These are phyloP conservation scores for Poecilia wingei DNA, from an alignment of 2,797 vertebrate species.

Conservation along the genomic window DNA sequence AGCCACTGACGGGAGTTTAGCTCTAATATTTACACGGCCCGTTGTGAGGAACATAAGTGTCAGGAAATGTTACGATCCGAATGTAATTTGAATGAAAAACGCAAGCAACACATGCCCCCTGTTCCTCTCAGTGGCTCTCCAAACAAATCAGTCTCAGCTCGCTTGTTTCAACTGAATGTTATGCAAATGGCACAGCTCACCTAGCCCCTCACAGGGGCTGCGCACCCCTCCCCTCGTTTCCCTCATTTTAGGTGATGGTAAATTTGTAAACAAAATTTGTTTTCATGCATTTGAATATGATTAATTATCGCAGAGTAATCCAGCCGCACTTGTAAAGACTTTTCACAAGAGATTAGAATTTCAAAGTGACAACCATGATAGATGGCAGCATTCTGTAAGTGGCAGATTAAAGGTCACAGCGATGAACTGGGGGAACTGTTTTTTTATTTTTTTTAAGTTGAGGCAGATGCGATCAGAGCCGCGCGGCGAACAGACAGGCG, in stretches of 20 bases:
- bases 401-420: conserved; percentile 85
- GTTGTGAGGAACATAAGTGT: conserved; percentile 45
- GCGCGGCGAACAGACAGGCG: conserved; percentile 59
- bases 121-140: conserved; percentile 29
- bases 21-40: conserved; percentile 49
- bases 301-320: conserved; percentile 87
- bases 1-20: conserved; percentile 28
- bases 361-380: conserved; percentile 87
- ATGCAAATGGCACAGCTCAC: conserved; percentile 73
- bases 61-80: conserved; percentile 56
- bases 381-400: conserved; percentile 82
- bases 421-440: conserved; percentile 67
- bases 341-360: conserved; percentile 87
- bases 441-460: conserved; percentile 64
- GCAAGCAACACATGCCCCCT: conserved; percentile 22
- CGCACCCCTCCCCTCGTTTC: conserved; percentile 63
- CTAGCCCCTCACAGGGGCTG: conserved; percentile 59
- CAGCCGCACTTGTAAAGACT: conserved; percentile 83
- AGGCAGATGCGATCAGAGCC: conserved; percentile 82
- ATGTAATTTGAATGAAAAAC: conserved; percentile 62
- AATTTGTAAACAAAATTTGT: conserved; percentile 86
- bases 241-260: conserved; percentile 77
- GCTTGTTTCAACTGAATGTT: conserved; percentile 59
- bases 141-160: conserved; percentile 48
- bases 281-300: conserved; percentile 85